Conservation (phyloP, 2,113 vertebrate genomes). For the Pao palembangensis region DNA sequence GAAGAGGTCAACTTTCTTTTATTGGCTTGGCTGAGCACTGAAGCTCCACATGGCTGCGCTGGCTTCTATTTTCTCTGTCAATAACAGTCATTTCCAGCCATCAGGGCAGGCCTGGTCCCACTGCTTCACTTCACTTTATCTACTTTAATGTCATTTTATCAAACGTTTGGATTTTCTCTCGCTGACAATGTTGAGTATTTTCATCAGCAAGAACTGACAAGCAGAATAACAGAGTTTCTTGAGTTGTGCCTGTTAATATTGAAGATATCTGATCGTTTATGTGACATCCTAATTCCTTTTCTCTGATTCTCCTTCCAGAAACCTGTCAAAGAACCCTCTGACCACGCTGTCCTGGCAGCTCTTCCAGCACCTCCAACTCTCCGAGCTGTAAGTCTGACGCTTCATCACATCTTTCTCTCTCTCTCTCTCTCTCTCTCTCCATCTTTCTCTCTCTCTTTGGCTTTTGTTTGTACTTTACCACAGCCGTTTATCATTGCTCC, state of each 20-base stretch:
- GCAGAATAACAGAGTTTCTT: not conserved
- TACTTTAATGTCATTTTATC: not conserved
- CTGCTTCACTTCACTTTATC: not conserved
- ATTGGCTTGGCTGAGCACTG: conserved; percentile 60
- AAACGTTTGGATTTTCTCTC: too few relatives aligned
- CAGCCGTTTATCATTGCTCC: conserved; percentile 50
- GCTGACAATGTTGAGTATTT: too few relatives aligned
- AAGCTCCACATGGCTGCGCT: conserved; percentile 40
- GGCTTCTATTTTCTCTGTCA: conserved; percentile 52
- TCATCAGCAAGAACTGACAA: too few relatives aligned
- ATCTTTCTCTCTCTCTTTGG: conserved; percentile 14
- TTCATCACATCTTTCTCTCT: not conserved
- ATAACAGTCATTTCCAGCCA: conserved; percentile 40
- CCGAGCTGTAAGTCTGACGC: conserved; percentile 89
- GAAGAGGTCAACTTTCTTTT: conserved; percentile 68
- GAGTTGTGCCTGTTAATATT: too few relatives aligned
- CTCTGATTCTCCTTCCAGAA: conserved; percentile 76
- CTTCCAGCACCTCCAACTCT: conserved; percentile 93
- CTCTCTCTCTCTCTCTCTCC: not conserved
- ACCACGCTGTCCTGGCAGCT: conserved; percentile 94
- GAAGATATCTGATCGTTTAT: too few relatives aligned
- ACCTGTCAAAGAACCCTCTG: conserved; percentile 95
- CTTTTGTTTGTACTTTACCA: conserved; percentile 57
- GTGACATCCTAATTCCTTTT: conserved; percentile 1
- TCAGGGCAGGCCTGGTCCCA: conserved; percentile 18